phyloP scores from a whole-genome alignment of 2,888 invertebrate species.

The Leptopilina drosophilae region DNA sequence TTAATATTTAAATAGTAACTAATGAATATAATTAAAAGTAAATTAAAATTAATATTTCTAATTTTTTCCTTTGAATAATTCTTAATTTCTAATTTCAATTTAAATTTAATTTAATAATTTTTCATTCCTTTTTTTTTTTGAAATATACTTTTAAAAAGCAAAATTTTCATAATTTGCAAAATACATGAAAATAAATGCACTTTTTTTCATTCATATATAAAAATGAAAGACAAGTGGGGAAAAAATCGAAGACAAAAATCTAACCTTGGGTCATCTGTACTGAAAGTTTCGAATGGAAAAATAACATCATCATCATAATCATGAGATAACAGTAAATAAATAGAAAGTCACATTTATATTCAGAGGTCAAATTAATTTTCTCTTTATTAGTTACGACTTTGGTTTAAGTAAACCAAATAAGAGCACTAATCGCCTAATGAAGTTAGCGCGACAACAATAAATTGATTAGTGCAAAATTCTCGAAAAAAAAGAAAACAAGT shows the following conservation, averaged over 20 bases:
- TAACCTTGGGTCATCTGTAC: slow-evolving; percentile 15
- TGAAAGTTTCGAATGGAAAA: slow-evolving; percentile 31
- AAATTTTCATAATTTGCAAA: neutral
- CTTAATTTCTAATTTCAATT: too few relatives aligned
- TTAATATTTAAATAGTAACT: too few relatives aligned
- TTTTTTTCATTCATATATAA: neutral
- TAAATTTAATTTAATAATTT: too few relatives aligned
- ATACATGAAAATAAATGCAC: neutral
- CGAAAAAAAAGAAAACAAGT: too few relatives aligned
- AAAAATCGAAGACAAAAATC: neutral
- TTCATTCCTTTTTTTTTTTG: too few relatives aligned
- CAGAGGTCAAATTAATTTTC: slow-evolving; percentile 20
- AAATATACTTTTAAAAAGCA: neutral
- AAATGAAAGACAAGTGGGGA: neutral
- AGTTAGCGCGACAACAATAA: neutral
- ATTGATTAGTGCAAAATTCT: too few relatives aligned
- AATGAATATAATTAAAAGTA: too few relatives aligned
- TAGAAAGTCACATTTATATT: slow-evolving; percentile 31
- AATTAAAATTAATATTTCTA: too few relatives aligned
- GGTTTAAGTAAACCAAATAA: slow-evolving; percentile 7
- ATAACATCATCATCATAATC: slow-evolving; percentile 35
- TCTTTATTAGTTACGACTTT: neutral
- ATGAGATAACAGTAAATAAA: slow-evolving; percentile 32
- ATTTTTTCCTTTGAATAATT: too few relatives aligned
- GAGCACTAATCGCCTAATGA: neutral